Evolutionary conservation across 2,113 vertebrate genomes (phyloP), one percentile per base, ranked within the genome.

Genomic region (Pimephales promelas): DNA sequence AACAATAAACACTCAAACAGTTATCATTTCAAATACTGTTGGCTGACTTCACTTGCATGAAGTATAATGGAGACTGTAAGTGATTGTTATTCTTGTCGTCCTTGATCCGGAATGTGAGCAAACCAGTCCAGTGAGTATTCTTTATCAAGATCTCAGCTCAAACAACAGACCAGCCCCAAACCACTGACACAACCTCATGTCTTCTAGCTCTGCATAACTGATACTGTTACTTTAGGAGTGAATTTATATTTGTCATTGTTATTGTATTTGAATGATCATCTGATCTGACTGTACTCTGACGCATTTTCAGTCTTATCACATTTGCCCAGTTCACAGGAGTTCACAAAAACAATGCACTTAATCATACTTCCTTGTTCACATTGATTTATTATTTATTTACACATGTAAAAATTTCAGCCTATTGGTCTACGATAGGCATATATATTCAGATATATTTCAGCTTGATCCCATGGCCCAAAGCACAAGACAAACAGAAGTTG

Each of bases 41-140:
- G 4, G 24, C 24, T 49, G 40, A 40, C n/a, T 45, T 73, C 45
- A n/a, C 71, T 45, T 73, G 2, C 3, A 6, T 28, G 13, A 73
- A 2, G n/a, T 14, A n/a, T 49, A 45, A 73, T 49, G 22, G 43
- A 52, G 61, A 24, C 56, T 36, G 40, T 5, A 13, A 5, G 64
- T 18, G 4, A 40, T 70, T 70, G 34, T 40, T 70, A n/a, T 68
- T 68, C 57, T 43, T 84, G 61, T 22, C 45, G 3, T 31, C 76
- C 88, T 84, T 61, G 79, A 87, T 49, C 20, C 73, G 86, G 88
- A 93, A 92, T 92, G 92, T 88, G 66, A 88, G 90, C 89, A 81
- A 88, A 89, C 92, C n/a, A 66, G 91, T 88, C 43, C 13, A 36
- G 56, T 28, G 20, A 81, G 79, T 71, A 66, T 20, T 18, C 9